phyloP scores from a whole-genome alignment of 2,113 vertebrate species.

The Nothobranchius furzeri region DNA sequence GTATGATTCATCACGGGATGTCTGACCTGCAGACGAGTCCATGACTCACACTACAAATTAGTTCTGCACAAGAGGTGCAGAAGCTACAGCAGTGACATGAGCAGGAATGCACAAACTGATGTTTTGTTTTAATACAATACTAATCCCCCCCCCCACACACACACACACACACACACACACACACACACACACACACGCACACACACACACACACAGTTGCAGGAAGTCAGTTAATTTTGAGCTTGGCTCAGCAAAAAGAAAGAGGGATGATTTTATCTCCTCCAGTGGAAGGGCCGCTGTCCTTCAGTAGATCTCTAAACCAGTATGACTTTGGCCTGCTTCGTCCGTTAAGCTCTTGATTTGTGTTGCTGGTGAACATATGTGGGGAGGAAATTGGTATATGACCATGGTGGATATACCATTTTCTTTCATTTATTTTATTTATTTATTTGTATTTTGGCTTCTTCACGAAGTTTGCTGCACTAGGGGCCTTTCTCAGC shows the following conservation, averaged over 20 bases:
- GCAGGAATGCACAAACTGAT: constrained; percentile 35
- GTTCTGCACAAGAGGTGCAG: constrained; percentile 46
- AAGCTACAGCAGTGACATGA: constrained; percentile 21
- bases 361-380: constrained; percentile 47
- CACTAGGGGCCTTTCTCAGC: constrained; percentile 29
- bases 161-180: background rate
- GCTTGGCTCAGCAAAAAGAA: constrained; percentile 32
- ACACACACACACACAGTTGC: constrained; percentile 5
- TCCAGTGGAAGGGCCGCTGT: constrained; percentile 25
- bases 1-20: constrained; percentile 41
- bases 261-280: constrained; percentile 43
- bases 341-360: constrained; percentile 53
- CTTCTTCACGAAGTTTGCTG: constrained; percentile 41
- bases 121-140: constrained; percentile 48
- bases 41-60: constrained; percentile 61
- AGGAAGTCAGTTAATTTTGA: constrained; percentile 58
- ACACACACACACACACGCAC: background rate
- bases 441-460: constrained; percentile 1
- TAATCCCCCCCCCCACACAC: constrained; percentile 26
- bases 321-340: constrained; percentile 54
- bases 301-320: constrained; percentile 49
- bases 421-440: constrained; percentile 15
- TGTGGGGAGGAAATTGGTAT: constrained; percentile 61
- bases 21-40: constrained; percentile 52
- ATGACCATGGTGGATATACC: constrained; percentile 43